These are phyloP conservation scores for Cacatua alba DNA, from an alignment of 2,113 vertebrate genomes.

Conservation along the genomic window DNA sequence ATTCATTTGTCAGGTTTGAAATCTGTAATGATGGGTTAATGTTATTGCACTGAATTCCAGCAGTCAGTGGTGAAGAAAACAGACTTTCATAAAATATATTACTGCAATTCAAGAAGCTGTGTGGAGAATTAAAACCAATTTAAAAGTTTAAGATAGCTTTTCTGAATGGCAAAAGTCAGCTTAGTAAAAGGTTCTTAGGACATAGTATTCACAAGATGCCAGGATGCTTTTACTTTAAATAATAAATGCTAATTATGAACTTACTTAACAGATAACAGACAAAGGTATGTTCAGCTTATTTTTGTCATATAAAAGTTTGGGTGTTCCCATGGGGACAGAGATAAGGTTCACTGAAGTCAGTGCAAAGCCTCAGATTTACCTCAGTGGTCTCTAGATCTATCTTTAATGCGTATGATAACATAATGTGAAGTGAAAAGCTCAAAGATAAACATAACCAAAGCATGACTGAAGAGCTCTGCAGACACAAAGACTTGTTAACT, in stretches of 20 bases:
- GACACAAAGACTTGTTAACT: not conserved
- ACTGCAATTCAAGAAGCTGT: not conserved
- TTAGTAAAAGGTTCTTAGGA: not conserved
- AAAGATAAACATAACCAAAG: not conserved
- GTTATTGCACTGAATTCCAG: not conserved
- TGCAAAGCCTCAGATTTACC: not conserved
- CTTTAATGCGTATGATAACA: not conserved
- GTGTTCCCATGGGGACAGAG: not conserved
- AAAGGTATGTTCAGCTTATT: not conserved
- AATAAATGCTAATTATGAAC: not conserved
- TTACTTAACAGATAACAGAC: not conserved
- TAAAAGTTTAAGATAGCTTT: not conserved
- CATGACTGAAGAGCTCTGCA: not conserved
- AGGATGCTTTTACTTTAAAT: not conserved
- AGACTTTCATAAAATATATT: not conserved
- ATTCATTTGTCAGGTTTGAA: conserved; percentile 1
- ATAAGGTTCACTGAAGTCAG: not conserved
- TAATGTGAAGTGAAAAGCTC: not conserved
- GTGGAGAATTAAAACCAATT: not conserved
- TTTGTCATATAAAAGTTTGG: not conserved
- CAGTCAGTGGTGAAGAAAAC: not conserved
- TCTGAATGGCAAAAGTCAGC: not conserved
- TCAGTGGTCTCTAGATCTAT: not conserved
- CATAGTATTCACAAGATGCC: not conserved
- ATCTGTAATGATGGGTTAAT: not conserved